Percentiles rank a stretch among this genome's conserved stretches.
These are phyloP conservation scores for Atta texana DNA, from an alignment of 1,140 invertebrate species.

Conservation along the genomic window DNA sequence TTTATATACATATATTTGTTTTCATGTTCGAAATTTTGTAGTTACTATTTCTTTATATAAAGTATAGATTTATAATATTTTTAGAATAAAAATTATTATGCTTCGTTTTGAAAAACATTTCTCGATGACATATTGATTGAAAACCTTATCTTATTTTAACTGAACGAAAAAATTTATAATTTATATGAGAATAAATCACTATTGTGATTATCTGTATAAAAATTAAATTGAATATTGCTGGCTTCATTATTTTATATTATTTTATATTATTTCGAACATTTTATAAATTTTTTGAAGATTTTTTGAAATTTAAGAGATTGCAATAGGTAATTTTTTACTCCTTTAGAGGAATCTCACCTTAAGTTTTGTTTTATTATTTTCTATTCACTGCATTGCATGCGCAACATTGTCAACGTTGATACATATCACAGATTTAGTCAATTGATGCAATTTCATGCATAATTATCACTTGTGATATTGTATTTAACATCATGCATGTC, in stretches of 20 bases:
- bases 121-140: not conserved
- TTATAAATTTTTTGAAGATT: not conserved
- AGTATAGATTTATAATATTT: not conserved
- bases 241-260: not conserved
- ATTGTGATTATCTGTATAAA: not conserved
- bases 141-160: not conserved
- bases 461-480: constrained; percentile 37
- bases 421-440: not conserved
- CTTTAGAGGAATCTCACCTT: not conserved
- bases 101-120: not conserved
- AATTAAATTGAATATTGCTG: not conserved
- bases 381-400: constrained; percentile 24
- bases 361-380: constrained; percentile 22
- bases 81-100: not conserved
- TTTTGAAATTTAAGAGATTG: not conserved
- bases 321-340: constrained; percentile 5
- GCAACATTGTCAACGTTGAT: not conserved
- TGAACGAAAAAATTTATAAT: not conserved
- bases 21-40: not conserved
- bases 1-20: not conserved
- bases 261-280: not conserved
- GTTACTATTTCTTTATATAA: not conserved
- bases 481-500: constrained; percentile 72
- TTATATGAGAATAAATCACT: not conserved
- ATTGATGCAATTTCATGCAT: constrained; percentile 1